A percentile compares a stretch with the other conserved stretches of the same genome.
These are phyloP conservation scores for Penaeus japonicus DNA, from an alignment of 1,140 invertebrate species.

Conservation along the genomic window DNA sequence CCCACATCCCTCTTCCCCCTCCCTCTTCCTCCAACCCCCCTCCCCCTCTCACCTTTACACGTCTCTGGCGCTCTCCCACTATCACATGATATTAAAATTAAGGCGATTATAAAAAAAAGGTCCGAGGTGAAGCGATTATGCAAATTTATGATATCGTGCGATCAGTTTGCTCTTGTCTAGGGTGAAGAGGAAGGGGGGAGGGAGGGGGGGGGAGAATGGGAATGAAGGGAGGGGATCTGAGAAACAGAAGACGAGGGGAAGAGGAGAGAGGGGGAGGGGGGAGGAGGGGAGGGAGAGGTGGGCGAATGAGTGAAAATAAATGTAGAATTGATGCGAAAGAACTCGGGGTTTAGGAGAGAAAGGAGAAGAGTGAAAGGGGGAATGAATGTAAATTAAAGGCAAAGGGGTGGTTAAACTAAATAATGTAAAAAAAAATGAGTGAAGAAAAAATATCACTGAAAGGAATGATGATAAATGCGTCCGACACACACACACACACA, in stretches of 20 bases:
- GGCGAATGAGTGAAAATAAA: neutral
- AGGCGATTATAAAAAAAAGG: slow-evolving; percentile 8
- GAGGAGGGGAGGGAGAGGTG: neutral
- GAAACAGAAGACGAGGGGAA: too few relatives aligned
- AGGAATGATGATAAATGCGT: too few relatives aligned
- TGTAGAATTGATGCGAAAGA: neutral
- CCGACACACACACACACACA: too few relatives aligned
- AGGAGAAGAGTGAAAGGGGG: too few relatives aligned
- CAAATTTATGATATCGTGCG: slow-evolving; percentile 4
- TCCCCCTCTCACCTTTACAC: too few relatives aligned
- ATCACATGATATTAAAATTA: neutral
- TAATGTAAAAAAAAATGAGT: too few relatives aligned
- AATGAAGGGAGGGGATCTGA: neutral
- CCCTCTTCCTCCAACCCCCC: too few relatives aligned
- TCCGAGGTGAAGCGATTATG: slow-evolving; percentile 6
- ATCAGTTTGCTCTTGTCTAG: slow-evolving; percentile 10
- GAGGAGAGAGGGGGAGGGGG: neutral
- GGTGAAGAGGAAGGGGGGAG: neutral
- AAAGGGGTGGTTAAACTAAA: neutral
- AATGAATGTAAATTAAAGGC: neutral
- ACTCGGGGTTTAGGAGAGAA: neutral
- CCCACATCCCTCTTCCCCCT: neutral
- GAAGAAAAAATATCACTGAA: too few relatives aligned
- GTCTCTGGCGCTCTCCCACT: neutral
- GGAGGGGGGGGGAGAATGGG: neutral